phyloP scores from a whole-genome alignment of 2,797 vertebrate species.

The Enoplosus armatus region DNA sequence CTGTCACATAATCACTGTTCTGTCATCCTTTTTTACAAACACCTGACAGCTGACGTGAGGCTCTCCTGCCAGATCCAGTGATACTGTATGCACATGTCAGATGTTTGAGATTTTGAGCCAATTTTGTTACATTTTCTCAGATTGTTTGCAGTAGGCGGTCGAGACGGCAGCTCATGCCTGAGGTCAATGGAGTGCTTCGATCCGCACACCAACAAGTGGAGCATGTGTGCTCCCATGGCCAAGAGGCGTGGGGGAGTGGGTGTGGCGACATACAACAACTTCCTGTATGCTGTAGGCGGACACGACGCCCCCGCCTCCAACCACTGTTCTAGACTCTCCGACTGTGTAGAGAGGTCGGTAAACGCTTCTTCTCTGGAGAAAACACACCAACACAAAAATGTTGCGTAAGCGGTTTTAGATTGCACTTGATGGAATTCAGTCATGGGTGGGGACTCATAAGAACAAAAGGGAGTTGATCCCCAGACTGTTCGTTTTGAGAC shows the following conservation, averaged over 20 bases:
- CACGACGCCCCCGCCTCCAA: constrained; percentile 97
- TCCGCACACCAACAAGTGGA: constrained; percentile 99
- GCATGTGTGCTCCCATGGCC: constrained; percentile 93
- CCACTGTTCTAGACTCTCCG: constrained; percentile 94
- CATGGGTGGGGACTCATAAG: constrained; percentile 5
- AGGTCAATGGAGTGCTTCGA: constrained; percentile 98
- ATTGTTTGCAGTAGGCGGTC: constrained; percentile 94
- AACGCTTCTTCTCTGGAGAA: constrained; percentile 9
- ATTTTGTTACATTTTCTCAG: constrained; percentile 74
- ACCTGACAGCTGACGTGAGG: constrained; percentile 13
- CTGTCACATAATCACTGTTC: constrained; percentile 27
- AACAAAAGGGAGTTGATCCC: constrained; percentile 45
- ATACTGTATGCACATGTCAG: neutral
- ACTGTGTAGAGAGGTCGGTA: constrained; percentile 94
- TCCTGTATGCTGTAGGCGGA: constrained; percentile 95
- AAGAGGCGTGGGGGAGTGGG: constrained; percentile 96
- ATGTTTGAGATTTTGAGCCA: neutral
- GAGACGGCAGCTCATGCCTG: constrained; percentile 96
- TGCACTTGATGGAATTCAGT: constrained; percentile 5
- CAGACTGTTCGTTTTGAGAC: constrained; percentile 57
- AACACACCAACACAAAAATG: constrained; percentile 20
- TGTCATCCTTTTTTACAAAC: constrained; percentile 20
- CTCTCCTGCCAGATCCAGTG: neutral
- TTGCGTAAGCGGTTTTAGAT: constrained; percentile 14
- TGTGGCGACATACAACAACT: constrained; percentile 95